Conservation (phyloP, 2,797 vertebrate genomes). For the Neomorphus geoffroyi region DNA sequence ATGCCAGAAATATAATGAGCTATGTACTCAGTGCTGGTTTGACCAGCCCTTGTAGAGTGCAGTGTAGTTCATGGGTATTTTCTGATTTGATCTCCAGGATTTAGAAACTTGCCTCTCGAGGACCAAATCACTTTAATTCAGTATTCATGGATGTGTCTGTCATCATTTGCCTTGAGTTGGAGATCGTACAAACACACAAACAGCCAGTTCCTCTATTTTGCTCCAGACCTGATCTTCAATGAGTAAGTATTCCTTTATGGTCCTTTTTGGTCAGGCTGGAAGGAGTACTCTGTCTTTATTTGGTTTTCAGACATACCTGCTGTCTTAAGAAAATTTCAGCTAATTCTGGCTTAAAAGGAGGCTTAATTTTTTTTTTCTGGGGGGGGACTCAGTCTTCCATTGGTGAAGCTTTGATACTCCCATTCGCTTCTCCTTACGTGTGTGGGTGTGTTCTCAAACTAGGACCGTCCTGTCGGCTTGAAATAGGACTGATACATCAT, state of each 20-base stretch:
- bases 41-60: background rate
- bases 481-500: slow-evolving; percentile 13
- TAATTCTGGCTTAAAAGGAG: background rate
- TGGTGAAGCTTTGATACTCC: background rate
- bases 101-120: slow-evolving; percentile 97
- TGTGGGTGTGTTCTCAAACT: slow-evolving; percentile 37
- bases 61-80: slow-evolving; percentile 38
- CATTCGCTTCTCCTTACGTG: background rate
- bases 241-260: slow-evolving; percentile 86
- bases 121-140: slow-evolving; percentile 99
- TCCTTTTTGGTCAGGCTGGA: slow-evolving; percentile 35
- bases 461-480: slow-evolving; percentile 43
- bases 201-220: slow-evolving; percentile 98
- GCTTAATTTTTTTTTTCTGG: background rate
- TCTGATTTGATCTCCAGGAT: slow-evolving; percentile 84
- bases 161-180: slow-evolving; percentile 98
- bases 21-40: background rate
- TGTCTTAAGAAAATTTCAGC: slow-evolving; percentile 40
- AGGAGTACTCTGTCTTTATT: slow-evolving; percentile 9
- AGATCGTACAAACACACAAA: slow-evolving; percentile 99
- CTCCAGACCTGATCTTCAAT: slow-evolving; percentile 97
- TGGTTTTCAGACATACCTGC: slow-evolving; percentile 10
- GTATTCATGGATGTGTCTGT: slow-evolving; percentile 99
- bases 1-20: background rate
- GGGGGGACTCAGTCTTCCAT: background rate